A percentile compares a stretch with the other conserved stretches of the same genome.
phyloP scores from a whole-genome alignment of 2,113 vertebrate species.

The Oxygymnocypris stewartii region DNA sequence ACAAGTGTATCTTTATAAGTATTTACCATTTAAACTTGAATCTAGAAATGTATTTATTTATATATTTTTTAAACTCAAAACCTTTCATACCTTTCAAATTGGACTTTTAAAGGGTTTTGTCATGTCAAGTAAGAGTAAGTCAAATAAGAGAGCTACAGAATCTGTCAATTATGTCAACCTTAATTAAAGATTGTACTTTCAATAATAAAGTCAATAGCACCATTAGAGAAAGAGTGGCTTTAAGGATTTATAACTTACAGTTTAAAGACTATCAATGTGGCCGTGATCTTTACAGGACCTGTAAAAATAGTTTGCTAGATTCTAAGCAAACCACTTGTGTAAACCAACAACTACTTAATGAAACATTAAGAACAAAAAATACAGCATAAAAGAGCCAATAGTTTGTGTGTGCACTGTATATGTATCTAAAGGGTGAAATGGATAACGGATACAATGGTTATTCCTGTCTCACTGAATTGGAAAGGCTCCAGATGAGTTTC shows the following conservation, averaged over 20 bases:
- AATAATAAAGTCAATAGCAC: neutral
- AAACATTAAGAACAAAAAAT: neutral
- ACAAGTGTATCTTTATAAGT: no score
- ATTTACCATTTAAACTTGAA: no score
- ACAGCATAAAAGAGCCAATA: neutral
- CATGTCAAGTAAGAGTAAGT: neutral
- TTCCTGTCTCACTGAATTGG: neutral
- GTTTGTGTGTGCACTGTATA: neutral
- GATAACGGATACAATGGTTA: neutral
- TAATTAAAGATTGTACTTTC: neutral
- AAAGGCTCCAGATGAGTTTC: neutral
- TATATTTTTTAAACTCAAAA: no score
- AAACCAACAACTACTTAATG: neutral
- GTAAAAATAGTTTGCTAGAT: neutral
- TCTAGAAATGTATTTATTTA: no score
- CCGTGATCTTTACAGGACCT: neutral
- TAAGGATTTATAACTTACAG: neutral
- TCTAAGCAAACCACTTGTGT: conserved; percentile 7
- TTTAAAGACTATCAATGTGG: neutral
- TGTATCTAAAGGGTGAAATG: neutral
- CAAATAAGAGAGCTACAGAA: neutral
- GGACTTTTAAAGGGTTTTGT: neutral
- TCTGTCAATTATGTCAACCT: neutral
- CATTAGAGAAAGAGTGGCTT: neutral
- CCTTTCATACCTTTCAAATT: neutral